Evolutionary conservation across 2,797 vertebrate species (phyloP).

Genomic region (Diglossa cyanea): DNA sequence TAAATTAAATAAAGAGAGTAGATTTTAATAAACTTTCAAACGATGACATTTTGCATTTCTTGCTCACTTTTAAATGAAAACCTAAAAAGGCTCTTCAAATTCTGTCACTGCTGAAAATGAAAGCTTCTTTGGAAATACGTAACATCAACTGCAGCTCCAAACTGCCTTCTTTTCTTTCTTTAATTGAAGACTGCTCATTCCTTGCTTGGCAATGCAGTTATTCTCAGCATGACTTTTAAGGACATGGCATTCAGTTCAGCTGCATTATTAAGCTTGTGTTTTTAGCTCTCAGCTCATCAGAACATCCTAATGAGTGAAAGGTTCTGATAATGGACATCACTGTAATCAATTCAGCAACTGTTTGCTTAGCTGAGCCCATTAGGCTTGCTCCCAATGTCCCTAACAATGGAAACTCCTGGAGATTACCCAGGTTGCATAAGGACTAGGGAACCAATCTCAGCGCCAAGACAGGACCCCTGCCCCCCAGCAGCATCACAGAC

Average conservation of each 20-base stretch:
- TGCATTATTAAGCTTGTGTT: not conserved
- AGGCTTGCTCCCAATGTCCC: not conserved
- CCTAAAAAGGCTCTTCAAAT: not conserved
- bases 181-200: not conserved
- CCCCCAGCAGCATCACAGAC: not conserved
- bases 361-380: slow-evolving; percentile 18
- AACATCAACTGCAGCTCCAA: not conserved
- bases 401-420: not conserved
- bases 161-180: not conserved
- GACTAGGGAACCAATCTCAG: fast-evolving
- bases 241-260: not conserved
- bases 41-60: not conserved
- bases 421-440: not conserved
- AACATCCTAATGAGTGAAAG: slow-evolving; percentile 35
- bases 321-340: not conserved
- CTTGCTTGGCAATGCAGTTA: not conserved
- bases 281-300: not conserved
- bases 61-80: not conserved
- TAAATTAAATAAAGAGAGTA: not conserved
- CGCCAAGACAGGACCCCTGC: not conserved
- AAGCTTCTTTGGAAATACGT: not conserved
- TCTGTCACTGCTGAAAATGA: not conserved
- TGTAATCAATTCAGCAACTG: slow-evolving; percentile 9
- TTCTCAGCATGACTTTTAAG: slow-evolving; percentile 6
- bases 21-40: not conserved